Conservation (phyloP, 1,140 invertebrate genomes). For the Apolygus lucorum region DNA sequence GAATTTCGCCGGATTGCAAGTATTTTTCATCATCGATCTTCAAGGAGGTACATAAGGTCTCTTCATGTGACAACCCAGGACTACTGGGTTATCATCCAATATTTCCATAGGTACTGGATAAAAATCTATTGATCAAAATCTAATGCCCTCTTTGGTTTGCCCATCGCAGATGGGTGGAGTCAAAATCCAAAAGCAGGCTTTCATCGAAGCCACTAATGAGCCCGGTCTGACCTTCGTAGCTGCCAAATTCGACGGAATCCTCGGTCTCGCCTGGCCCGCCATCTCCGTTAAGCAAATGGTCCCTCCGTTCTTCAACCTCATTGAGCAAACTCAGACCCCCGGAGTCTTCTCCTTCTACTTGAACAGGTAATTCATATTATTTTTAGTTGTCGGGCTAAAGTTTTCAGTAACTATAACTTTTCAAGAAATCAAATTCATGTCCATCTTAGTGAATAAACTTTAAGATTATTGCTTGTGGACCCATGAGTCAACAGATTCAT, state of each 20-base stretch:
- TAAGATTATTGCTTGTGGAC: no score
- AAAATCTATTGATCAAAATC: no score
- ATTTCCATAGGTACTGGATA: no score
- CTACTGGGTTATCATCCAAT: no score
- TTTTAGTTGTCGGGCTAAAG: not conserved
- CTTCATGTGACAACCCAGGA: no score
- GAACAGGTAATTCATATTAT: conserved; percentile 37
- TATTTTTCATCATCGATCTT: no score
- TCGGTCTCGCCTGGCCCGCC: conserved; percentile 48
- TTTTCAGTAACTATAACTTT: not conserved
- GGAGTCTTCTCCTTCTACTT: conserved; percentile 58
- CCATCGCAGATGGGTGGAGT: conserved; percentile 41
- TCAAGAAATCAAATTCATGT: no score
- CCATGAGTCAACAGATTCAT: no score
- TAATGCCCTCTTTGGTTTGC: no score
- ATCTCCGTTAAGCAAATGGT: conserved; percentile 51
- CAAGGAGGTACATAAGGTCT: no score
- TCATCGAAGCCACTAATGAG: conserved; percentile 54
- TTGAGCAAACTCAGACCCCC: conserved; percentile 46
- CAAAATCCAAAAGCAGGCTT: conserved; percentile 47
- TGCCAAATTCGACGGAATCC: conserved; percentile 56
- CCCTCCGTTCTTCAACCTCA: conserved; percentile 55
- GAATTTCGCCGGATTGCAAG: no score
- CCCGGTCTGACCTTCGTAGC: conserved; percentile 43
- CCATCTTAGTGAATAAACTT: no score